Conservation (phyloP, 2,797 vertebrate genomes). For the Tragelaphus eurycerus region DNA sequence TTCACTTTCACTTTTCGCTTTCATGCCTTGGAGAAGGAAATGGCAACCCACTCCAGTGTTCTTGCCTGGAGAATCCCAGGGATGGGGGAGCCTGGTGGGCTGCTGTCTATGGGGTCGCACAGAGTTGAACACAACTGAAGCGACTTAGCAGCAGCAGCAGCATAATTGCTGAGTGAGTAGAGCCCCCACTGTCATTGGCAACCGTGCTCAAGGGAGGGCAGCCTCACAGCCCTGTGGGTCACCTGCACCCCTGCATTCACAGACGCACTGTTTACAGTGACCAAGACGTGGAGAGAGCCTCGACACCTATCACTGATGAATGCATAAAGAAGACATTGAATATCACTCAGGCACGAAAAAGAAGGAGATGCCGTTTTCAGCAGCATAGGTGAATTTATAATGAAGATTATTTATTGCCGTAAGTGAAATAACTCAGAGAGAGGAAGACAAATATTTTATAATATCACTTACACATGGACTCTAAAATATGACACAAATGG, state of each 20-base stretch:
- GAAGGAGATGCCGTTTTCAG: not conserved
- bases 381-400: not conserved
- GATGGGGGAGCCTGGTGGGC: too few relatives aligned
- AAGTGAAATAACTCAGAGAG: not conserved
- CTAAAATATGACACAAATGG: not conserved
- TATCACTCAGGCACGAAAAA: not conserved
- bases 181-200: not conserved
- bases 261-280: not conserved
- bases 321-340: not conserved
- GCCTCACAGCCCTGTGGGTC: not conserved
- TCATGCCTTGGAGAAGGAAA: too few relatives aligned
- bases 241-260: too few relatives aligned
- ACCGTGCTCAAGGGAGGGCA: not conserved
- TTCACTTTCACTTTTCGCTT: too few relatives aligned
- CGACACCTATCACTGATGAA: not conserved
- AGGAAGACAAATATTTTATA: not conserved
- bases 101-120: too few relatives aligned
- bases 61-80: too few relatives aligned
- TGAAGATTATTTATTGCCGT: not conserved
- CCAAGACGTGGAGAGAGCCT: not conserved
- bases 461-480: not conserved
- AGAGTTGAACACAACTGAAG: too few relatives aligned
- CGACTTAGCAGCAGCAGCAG: too few relatives aligned
- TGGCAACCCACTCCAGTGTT: too few relatives aligned
- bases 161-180: not conserved